phyloP scores from a whole-genome alignment of 2,113 vertebrate genomes.

The Cricetomys ansorgei region DNA sequence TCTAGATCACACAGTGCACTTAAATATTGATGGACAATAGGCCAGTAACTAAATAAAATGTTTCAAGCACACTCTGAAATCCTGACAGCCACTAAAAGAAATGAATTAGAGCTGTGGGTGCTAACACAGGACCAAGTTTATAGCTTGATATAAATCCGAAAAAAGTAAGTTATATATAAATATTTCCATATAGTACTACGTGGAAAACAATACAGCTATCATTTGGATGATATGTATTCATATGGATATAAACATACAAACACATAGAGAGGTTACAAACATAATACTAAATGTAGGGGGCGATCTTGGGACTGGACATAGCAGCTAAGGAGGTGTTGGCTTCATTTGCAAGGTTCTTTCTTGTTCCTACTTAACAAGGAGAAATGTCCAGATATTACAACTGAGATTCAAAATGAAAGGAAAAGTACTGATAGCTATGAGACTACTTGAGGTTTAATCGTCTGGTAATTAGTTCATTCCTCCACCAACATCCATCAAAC shows the following conservation, averaged over 20 bases:
- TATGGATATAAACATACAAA: neutral
- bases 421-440: neutral
- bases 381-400: neutral
- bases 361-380: neutral
- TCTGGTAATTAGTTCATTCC: neutral
- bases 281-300: neutral
- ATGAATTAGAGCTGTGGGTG: slow-evolving; percentile 11
- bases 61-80: neutral
- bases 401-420: slow-evolving; percentile 34
- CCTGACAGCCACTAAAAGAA: slow-evolving; percentile 42
- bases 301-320: neutral
- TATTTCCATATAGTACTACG: neutral
- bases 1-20: neutral
- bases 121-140: neutral
- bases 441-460: neutral
- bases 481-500: neutral
- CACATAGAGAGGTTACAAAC: neutral
- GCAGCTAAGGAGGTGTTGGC: neutral
- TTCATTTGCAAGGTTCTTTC: neutral
- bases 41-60: slow-evolving; percentile 15
- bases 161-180: slow-evolving; percentile 40
- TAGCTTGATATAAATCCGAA: neutral
- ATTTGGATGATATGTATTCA: neutral
- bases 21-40: neutral
- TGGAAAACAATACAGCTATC: neutral